Conservation (phyloP, 2,113 vertebrate genomes). For the Ammospiza caudacuta region DNA sequence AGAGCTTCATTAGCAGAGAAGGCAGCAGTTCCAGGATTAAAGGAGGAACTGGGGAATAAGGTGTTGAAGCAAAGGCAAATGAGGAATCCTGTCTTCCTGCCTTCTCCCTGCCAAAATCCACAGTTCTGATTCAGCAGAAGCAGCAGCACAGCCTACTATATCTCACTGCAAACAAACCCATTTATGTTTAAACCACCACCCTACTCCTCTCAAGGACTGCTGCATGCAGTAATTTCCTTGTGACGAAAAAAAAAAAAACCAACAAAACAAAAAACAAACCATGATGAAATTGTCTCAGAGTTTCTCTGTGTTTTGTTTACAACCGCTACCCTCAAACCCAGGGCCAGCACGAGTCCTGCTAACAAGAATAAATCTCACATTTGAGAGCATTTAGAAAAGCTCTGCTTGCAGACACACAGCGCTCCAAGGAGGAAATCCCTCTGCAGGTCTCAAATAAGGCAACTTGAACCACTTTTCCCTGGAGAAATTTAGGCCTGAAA, state of each 20-base stretch:
- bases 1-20: neutral
- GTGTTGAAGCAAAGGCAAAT: neutral
- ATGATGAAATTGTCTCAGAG: constrained; percentile 39
- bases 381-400: constrained; percentile 43
- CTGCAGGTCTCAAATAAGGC: constrained; percentile 12
- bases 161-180: constrained; percentile 1
- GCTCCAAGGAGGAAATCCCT: constrained; percentile 2
- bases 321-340: neutral
- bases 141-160: neutral
- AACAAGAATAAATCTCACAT: constrained; percentile 35
- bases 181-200: constrained; percentile 3
- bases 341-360: neutral
- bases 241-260: neutral
- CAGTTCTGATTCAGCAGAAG: constrained; percentile 46
- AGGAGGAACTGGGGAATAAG: neutral
- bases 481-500: constrained; percentile 56
- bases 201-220: constrained; percentile 8
- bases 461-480: constrained; percentile 37
- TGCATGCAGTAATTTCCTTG: constrained; percentile 49
- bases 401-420: neutral
- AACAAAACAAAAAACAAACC: neutral
- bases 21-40: neutral
- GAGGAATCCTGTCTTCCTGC: neutral
- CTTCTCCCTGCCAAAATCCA: neutral
- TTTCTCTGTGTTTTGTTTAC: constrained; percentile 39